A percentile compares a stretch with the other conserved stretches of the same genome.
phyloP scores from a whole-genome alignment of 92 coral and sea anemone genomes.

The Porites lobata region DNA sequence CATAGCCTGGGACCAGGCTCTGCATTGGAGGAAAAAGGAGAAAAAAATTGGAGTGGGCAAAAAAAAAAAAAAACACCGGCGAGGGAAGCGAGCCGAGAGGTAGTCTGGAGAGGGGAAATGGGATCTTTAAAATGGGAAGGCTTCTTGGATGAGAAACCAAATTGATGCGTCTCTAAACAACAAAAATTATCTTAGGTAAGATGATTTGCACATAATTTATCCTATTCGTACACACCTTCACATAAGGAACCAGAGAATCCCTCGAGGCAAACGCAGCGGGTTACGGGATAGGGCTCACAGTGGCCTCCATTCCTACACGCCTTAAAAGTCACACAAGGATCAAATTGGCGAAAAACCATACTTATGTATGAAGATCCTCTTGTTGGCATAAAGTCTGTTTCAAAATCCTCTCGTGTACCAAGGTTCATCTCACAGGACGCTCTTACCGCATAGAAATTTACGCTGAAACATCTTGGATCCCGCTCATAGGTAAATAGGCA shows the following conservation, averaged over 20 bases:
- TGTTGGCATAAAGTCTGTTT: conserved; percentile 21
- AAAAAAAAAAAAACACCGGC: no score
- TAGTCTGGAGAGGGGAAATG: no score
- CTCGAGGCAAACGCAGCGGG: conserved; percentile 10
- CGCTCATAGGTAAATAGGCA: conserved; percentile 46
- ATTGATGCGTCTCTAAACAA: no score
- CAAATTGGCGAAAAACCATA: conserved; percentile 21
- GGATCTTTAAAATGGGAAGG: no score
- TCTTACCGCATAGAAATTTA: conserved; percentile 28
- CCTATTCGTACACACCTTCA: conserved; percentile 11
- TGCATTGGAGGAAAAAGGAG: no score
- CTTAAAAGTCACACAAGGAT: background rate
- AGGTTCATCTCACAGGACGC: conserved; percentile 37
- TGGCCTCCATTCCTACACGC: conserved; percentile 18
- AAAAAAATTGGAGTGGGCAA: no score
- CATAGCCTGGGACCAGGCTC: no score
- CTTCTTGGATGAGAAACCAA: no score
- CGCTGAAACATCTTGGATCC: conserved; percentile 37
- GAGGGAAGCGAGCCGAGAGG: no score
- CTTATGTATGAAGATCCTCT: conserved; percentile 34
- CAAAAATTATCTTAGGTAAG: no score
- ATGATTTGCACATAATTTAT: no score
- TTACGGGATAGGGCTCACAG: conserved; percentile 31
- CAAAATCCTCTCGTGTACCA: conserved; percentile 20
- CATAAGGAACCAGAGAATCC: conserved; percentile 26